Evolutionary conservation across 2,113 vertebrate species (phyloP), one percentile per base, ranked within the genome.

Genomic region (Trinectes maculatus): DNA sequence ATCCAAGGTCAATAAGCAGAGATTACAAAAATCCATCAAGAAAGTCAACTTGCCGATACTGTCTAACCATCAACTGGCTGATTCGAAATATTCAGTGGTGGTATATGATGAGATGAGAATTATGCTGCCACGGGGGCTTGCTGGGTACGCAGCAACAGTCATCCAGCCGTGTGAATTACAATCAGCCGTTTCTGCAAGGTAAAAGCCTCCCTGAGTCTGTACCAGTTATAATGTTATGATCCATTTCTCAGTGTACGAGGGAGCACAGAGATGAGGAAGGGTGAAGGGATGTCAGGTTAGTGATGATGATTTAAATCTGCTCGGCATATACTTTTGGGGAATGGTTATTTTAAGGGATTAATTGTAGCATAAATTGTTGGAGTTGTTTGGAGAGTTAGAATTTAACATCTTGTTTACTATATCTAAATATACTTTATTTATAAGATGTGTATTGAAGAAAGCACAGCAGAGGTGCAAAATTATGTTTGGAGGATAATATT

Each of bases 291-390:
- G 71, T 28, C 48, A 62, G 51, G 29, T 56, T 28, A 55, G 21
- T 24, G 42, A 53, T 52, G 66, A 70, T 0, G 15, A 51, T 56
- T n/a, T n/a, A n/a, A n/a, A n/a, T n/a, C n/a, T n/a, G n/a, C n/a
- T n/a, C n/a, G n/a, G n/a, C n/a, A n/a, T n/a, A n/a, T n/a, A n/a
- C n/a, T n/a, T n/a, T n/a, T n/a, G n/a, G n/a, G n/a, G n/a, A n/a
- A n/a, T n/a, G n/a, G n/a, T n/a, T n/a, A n/a, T n/a, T n/a, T n/a
- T n/a, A n/a, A n/a, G n/a, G n/a, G n/a, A n/a, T n/a, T n/a, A n/a
- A n/a, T n/a, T n/a, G n/a, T n/a, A n/a, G n/a, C n/a, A n/a, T n/a
- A n/a, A n/a, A n/a, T n/a, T n/a, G n/a, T n/a, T n/a, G n/a, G n/a
- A n/a, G n/a, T n/a, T n/a, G n/a, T n/a, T n/a, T n/a, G n/a, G n/a